phyloP scores from a whole-genome alignment of 2,888 invertebrate species.

The Eucera pruinosa region DNA sequence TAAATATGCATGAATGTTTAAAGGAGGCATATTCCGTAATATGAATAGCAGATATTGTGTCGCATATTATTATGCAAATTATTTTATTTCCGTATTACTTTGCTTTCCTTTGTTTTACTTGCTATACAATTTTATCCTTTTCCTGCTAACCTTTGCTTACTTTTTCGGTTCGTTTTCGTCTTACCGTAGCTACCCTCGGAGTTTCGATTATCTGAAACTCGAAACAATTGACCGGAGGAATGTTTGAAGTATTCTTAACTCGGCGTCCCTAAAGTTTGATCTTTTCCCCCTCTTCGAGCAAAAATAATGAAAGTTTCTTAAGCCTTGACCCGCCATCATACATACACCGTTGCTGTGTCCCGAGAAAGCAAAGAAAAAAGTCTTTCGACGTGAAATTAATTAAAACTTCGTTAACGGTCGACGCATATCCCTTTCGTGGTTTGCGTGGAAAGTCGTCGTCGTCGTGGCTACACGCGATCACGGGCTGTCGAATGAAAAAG shows the following conservation, averaged over 20 bases:
- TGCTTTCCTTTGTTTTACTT: neutral
- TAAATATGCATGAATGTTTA: conserved; percentile 3
- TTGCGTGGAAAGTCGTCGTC: conserved; percentile 22
- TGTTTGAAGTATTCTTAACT: conserved; percentile 25
- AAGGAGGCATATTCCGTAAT: conserved; percentile 4
- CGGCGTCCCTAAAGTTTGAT: conserved; percentile 31
- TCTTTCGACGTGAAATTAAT: conserved; percentile 57
- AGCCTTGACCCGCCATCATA: conserved; percentile 53
- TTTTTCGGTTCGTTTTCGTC: neutral
- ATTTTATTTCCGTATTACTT: neutral
- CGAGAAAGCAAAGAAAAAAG: conserved; percentile 15
- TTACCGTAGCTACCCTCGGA: neutral
- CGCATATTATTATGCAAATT: neutral
- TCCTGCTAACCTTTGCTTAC: neutral
- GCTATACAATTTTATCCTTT: conserved; percentile 13
- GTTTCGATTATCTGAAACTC: conserved; percentile 8
- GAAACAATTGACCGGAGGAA: conserved; percentile 32
- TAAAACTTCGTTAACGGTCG: conserved; percentile 66
- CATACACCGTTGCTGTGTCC: conserved; percentile 11
- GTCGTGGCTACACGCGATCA: conserved; percentile 11
- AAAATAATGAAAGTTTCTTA: conserved; percentile 45
- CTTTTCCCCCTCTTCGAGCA: neutral
- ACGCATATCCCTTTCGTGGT: conserved; percentile 11
- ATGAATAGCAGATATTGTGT: neutral
- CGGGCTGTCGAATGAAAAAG: neutral